Conservation (phyloP, 2,797 vertebrate species). For the Lutjanus argentimaculatus region DNA sequence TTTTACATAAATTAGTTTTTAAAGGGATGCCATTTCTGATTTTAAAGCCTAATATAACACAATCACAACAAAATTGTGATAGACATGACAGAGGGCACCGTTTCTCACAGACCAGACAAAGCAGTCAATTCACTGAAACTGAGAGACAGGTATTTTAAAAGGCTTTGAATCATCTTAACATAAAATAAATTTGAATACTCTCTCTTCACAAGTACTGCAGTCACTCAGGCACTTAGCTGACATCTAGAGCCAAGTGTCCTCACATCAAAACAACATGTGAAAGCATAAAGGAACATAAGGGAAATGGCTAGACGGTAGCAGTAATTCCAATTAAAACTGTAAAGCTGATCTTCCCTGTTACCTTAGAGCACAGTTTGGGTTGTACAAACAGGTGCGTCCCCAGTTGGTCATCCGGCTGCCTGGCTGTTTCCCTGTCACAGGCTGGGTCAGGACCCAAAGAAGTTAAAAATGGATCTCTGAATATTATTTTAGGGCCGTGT, state of each 20-base stretch:
- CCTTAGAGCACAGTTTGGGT: conserved; percentile 42
- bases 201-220: conserved; percentile 9
- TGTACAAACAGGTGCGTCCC: conserved; percentile 51
- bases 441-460: conserved; percentile 45
- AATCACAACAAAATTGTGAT: background rate
- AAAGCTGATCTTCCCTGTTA: conserved; percentile 39
- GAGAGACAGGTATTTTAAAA: background rate
- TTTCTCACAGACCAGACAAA: background rate
- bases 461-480: conserved; percentile 59
- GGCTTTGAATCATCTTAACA: conserved; percentile 16
- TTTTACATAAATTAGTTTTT: background rate
- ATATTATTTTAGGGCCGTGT: conserved; percentile 43
- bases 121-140: background rate
- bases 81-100: background rate
- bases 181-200: background rate
- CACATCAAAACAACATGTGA: background rate
- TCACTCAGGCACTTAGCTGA: conserved; percentile 13
- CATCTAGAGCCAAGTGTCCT: conserved; percentile 4
- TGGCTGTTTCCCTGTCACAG: conserved; percentile 36
- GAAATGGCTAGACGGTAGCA: conserved; percentile 20
- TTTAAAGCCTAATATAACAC: background rate
- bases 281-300: background rate
- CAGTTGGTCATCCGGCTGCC: conserved; percentile 43
- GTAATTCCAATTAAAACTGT: conserved; percentile 52
- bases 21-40: background rate